Conservation (phyloP, 2,888 invertebrate species). For the Xestia xanthographa region DNA sequence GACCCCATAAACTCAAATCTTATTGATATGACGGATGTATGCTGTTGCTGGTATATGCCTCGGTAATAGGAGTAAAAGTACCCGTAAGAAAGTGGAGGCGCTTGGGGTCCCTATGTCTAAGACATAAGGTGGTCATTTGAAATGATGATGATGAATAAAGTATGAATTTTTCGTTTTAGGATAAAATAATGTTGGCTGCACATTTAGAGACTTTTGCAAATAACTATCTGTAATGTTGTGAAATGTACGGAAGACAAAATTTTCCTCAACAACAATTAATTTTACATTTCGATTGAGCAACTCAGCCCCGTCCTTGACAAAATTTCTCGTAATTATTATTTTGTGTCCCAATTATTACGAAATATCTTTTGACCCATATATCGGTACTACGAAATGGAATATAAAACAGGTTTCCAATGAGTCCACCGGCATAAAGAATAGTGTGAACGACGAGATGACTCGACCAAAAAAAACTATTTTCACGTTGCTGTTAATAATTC, state of each 20-base stretch:
- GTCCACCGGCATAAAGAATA: conserved; percentile 25
- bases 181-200: background rate
- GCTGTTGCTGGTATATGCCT: background rate
- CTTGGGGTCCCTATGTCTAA: background rate
- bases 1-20: background rate
- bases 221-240: background rate
- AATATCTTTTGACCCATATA: conserved; percentile 41
- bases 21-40: background rate
- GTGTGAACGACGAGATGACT: conserved; percentile 47
- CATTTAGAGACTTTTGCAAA: background rate
- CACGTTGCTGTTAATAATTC: conserved; percentile 36
- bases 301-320: background rate
- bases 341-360: conserved; percentile 49
- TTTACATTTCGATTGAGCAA: conserved; percentile 2
- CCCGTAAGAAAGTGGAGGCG: background rate
- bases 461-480: conserved; percentile 22
- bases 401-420: conserved; percentile 47
- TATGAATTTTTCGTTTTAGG: background rate
- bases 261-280: background rate
- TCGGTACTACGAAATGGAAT: conserved; percentile 27
- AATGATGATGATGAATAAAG: background rate
- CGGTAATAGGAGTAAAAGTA: background rate
- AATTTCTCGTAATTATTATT: conserved; percentile 14
- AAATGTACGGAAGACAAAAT: background rate
- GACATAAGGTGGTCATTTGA: background rate